A percentile compares a stretch with the other conserved stretches of the same genome.
These are phyloP conservation scores for Tipula confusa DNA, from an alignment of 2,888 invertebrate genomes.

Conservation along the genomic window DNA sequence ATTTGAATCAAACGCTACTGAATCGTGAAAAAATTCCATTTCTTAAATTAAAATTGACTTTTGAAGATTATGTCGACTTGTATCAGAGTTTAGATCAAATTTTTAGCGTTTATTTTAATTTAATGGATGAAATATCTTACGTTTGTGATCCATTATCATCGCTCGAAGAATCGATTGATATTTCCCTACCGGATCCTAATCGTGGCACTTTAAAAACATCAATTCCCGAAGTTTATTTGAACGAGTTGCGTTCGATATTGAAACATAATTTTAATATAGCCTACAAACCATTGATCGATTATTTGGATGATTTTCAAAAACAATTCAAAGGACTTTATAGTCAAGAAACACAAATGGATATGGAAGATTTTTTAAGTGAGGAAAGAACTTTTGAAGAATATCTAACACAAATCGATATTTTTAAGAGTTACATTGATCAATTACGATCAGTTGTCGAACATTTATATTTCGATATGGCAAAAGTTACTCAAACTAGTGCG, in stretches of 20 bases:
- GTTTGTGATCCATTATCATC: conserved; percentile 59
- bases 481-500: conserved; percentile 60
- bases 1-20: conserved; percentile 56
- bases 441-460: conserved; percentile 60
- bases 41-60: conserved; percentile 54
- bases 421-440: conserved; percentile 57
- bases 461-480: conserved; percentile 64
- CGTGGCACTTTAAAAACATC: conserved; percentile 55
- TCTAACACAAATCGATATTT: conserved; percentile 58
- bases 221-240: conserved; percentile 56
- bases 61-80: conserved; percentile 49
- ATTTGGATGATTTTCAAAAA: conserved; percentile 53
- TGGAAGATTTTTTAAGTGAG: conserved; percentile 52
- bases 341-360: conserved; percentile 49
- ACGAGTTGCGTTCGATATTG: conserved; percentile 54
- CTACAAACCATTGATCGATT: conserved; percentile 56
- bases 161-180: conserved; percentile 50
- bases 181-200: conserved; percentile 50
- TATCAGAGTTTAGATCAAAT: conserved; percentile 58
- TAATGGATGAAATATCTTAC: conserved; percentile 55
- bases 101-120: conserved; percentile 54
- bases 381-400: conserved; percentile 57
- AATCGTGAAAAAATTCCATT: conserved; percentile 57
- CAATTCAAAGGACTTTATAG: conserved; percentile 59
- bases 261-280: conserved; percentile 53